Percentiles rank a stretch among this genome's conserved stretches.
phyloP scores from a whole-genome alignment of 1,140 invertebrate genomes.

The Eumaeus atala region DNA sequence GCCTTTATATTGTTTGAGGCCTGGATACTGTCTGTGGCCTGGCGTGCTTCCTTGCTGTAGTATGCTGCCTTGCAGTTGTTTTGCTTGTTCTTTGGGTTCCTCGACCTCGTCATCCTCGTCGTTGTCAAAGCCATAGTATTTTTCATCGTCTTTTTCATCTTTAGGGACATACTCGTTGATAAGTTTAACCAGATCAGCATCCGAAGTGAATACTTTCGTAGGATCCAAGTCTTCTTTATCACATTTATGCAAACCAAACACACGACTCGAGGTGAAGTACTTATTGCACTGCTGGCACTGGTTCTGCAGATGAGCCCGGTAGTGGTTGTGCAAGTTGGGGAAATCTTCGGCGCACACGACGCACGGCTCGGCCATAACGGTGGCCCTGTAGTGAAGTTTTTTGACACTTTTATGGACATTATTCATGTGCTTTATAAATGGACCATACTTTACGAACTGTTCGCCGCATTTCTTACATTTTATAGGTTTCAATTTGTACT shows the following conservation, averaged over 20 bases:
- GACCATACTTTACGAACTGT: slow-evolving; percentile 61
- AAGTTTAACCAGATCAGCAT: slow-evolving; percentile 42
- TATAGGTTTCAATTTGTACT: slow-evolving; percentile 65
- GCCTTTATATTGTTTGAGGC: no score
- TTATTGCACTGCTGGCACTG: slow-evolving; percentile 55
- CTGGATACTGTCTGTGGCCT: no score
- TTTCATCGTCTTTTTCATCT: slow-evolving; percentile 58
- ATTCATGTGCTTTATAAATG: slow-evolving; percentile 64
- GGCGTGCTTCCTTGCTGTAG: no score
- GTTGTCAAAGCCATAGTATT: slow-evolving; percentile 51
- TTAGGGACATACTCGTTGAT: slow-evolving; percentile 57
- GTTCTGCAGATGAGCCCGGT: slow-evolving; percentile 60
- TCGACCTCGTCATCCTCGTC: slow-evolving; percentile 32
- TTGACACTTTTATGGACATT: slow-evolving; percentile 51
- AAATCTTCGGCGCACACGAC: slow-evolving; percentile 61
- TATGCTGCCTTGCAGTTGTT: no score
- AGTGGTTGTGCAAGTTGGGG: slow-evolving; percentile 68
- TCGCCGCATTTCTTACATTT: slow-evolving; percentile 62
- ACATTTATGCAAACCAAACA: slow-evolving; percentile 58
- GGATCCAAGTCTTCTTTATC: slow-evolving; percentile 55
- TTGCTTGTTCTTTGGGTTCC: background rate
- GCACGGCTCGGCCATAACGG: slow-evolving; percentile 54
- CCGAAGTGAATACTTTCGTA: slow-evolving; percentile 52
- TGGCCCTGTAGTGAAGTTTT: slow-evolving; percentile 58
- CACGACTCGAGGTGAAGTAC: slow-evolving; percentile 59